Evolutionary conservation across 2,797 vertebrate species (phyloP).

Genomic region (Chaenodraco wilsoni): DNA sequence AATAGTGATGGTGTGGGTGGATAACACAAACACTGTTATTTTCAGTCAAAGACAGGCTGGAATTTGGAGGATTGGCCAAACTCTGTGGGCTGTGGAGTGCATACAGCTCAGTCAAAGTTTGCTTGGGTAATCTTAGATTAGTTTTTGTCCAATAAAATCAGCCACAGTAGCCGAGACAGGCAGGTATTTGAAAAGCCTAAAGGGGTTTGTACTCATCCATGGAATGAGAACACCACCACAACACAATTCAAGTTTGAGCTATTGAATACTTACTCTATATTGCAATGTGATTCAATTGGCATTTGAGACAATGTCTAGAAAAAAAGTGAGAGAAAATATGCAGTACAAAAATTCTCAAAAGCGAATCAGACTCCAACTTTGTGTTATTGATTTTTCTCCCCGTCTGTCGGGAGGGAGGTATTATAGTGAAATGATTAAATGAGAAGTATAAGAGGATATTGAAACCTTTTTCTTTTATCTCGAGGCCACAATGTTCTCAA

Average conservation of each 20-base stretch:
- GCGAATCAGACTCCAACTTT: slow-evolving; percentile 21
- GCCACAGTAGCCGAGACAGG: neutral
- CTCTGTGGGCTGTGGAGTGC: neutral
- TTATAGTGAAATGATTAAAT: slow-evolving; percentile 49
- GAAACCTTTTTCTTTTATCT: slow-evolving; percentile 28
- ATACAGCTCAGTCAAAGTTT: neutral
- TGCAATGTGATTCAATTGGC: neutral
- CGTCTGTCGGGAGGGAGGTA: slow-evolving; percentile 26
- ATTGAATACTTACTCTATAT: neutral
- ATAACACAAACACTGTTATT: slow-evolving; percentile 23
- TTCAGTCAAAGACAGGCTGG: slow-evolving; percentile 6
- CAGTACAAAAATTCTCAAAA: slow-evolving; percentile 8
- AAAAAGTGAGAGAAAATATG: neutral
- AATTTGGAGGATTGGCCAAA: slow-evolving; percentile 3
- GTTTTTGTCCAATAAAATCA: slow-evolving; percentile 1
- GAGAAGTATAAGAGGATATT: slow-evolving; percentile 34
- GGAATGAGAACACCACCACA: neutral
- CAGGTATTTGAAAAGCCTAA: neutral
- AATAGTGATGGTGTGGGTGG: slow-evolving; percentile 7
- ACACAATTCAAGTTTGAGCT: neutral
- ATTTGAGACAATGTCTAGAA: slow-evolving; percentile 10
- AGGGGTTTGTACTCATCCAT: neutral
- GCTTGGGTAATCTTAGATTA: neutral
- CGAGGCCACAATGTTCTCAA: slow-evolving; percentile 12
- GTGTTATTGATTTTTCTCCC: slow-evolving; percentile 46